Evolutionary conservation across 2,797 vertebrate species (phyloP).

Genomic region (Champsocephalus gunnari): DNA sequence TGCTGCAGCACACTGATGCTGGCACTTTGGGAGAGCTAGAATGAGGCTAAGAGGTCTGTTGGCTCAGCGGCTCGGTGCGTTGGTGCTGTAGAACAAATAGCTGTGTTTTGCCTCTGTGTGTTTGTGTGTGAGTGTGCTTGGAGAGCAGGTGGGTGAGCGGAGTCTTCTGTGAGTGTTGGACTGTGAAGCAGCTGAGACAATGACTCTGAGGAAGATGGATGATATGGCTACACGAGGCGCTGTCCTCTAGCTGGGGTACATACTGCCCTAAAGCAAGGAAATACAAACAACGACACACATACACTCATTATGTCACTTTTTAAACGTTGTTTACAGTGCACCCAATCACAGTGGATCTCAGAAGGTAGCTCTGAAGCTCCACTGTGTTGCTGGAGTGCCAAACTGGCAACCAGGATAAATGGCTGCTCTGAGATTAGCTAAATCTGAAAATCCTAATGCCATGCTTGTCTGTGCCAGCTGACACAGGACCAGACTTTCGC

Average conservation of each 20-base stretch:
- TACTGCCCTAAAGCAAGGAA: conserved; percentile 39
- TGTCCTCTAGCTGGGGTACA: conserved; percentile 63
- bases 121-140: conserved; percentile 1
- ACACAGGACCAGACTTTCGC: conserved; percentile 60
- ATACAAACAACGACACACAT: conserved; percentile 11
- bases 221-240: conserved; percentile 68
- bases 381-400: conserved; percentile 37
- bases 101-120: conserved; percentile 17
- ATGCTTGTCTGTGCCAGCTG: conserved; percentile 62
- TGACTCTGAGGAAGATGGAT: conserved; percentile 85
- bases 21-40: conserved; percentile 27
- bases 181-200: conserved; percentile 81
- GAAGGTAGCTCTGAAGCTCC: conserved; percentile 23
- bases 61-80: conserved; percentile 43
- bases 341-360: conserved; percentile 25
- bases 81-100: conserved; percentile 61
- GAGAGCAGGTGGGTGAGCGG: conserved; percentile 65
- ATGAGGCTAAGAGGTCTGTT: conserved; percentile 48
- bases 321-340: conserved; percentile 1
- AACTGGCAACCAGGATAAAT: conserved; percentile 54
- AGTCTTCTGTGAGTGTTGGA: conserved; percentile 67
- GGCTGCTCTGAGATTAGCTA: conserved; percentile 64
- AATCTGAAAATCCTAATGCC: conserved; percentile 74
- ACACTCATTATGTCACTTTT: conserved; percentile 12
- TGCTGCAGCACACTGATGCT: conserved; percentile 29